Base-by-base conservation (phyloP, 2,797 vertebrate species). In the Denticeps clupeoides region DNA sequence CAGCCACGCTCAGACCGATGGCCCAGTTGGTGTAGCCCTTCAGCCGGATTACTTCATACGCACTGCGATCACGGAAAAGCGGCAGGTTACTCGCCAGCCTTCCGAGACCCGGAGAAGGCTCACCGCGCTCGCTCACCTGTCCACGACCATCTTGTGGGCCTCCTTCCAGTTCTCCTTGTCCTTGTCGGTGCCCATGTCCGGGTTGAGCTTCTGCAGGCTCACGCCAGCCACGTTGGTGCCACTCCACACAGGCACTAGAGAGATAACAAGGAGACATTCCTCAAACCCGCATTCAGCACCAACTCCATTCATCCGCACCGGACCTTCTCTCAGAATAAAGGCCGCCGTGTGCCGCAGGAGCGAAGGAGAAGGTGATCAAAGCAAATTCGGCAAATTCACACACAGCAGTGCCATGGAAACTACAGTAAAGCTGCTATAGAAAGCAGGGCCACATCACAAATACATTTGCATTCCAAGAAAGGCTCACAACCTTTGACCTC, bases 1-100 rank as follows among this genome's bases (percentile, higher is more conserved):
- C 89, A 1, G 89, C 91, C 56, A 97, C 90, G 1, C 94, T 98
- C 43, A 97, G 63, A 18, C 94, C 94, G 46, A 97, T 97, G 58
- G 94, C 93, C 93, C 94, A 98, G 84, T 97, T 98, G 27, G 93
- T 97, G 67, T 93, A 98, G 2, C 94, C 94, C 70, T 98, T 97
- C 23, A 96, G 86, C 63, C 63, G 96, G 80, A 97, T 98, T 50
- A 98, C 89, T 65, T 97, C 90, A 2, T 98, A 97, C 37, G 93
- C 94, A 72, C 93, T 96, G 61, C 5, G 43, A 56, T 45, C 62
- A 25, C 6, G 45, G 23, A 45, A n/a, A n/a, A n/a, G n/a, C n/a
- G n/a, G n/a, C n/a, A n/a, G n/a, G n/a, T n/a, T n/a, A n/a, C n/a
- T n/a, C n/a, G n/a, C n/a, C n/a, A n/a, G n/a, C n/a, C n/a, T n/a